Evolutionary conservation across 2,797 vertebrate species (phyloP), one percentile per base, ranked within the genome.

Genomic region (Psittacula echo): DNA sequence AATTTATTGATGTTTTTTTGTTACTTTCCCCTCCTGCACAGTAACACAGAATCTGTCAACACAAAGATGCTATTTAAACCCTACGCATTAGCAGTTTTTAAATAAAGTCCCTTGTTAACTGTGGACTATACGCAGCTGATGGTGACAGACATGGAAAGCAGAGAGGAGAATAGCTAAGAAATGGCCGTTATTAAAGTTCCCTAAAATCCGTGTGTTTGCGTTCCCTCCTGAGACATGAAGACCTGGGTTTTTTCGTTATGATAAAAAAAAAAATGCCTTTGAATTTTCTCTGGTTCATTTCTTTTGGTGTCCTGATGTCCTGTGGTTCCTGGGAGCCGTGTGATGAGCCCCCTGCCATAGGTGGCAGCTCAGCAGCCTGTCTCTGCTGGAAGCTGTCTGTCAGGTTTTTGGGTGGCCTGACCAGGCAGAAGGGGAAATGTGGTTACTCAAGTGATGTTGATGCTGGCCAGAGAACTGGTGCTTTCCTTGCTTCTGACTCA

Each of bases 31-130:
- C 68, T 91, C 86, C 88, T 10, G 5, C 48, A 34, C 34, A 51
- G 83, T 76, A 54, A 62, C 66, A 37, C 21, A 47, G 80, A 66
- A 64, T 60, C 88, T 84, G 64, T 87, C 94, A 90, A 62, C 77
- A 89, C 64, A 85, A 73, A 81, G 87, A 91, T 60, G 88, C 44
- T 90, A 8, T 82, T 88, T 88, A 84, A 90, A 86, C 72, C 80
- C 58, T 62, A 50, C 39, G 62, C 44, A 29, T 90, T 87, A 86
- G 70, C 66, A 75, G 34, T 34, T 34, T 34, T 34, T 34, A 34
- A 34, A 34, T 34, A 34, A 34, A 34, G 34, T 34, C 34, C 34
- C 34, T 34, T 34, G 34, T 34, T 34, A 34, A 34, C 34, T 34
- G 34, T 34, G 34, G 34, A 34, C 34, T 34, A 34, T 34, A 34